Conservation (phyloP, 2,113 vertebrate genomes). For the Sarotherodon lohbergeri region DNA sequence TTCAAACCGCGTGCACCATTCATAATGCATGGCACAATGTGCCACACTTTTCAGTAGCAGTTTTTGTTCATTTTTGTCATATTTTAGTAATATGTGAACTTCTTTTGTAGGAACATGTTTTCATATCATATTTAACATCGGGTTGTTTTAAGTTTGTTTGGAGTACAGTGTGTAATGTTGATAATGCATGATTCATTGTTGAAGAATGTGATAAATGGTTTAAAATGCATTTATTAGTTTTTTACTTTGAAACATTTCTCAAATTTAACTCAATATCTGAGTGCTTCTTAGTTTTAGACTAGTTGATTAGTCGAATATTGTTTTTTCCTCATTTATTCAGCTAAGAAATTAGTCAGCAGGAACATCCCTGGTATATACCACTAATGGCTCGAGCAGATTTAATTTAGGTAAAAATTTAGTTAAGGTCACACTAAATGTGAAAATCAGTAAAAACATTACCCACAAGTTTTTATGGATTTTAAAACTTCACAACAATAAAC, state of each 20-base stretch:
- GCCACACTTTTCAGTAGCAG: background rate
- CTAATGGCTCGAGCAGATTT: background rate
- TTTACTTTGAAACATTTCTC: background rate
- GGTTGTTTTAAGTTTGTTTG: background rate
- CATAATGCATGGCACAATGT: background rate
- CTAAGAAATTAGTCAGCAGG: background rate
- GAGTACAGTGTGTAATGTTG: background rate
- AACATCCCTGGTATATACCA: background rate
- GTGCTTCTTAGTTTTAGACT: background rate
- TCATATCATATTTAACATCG: background rate
- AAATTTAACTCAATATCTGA: background rate
- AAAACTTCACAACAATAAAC: background rate
- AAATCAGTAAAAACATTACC: background rate
- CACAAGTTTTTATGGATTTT: background rate
- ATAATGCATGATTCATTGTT: background rate
- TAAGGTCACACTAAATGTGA: background rate
- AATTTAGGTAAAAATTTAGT: background rate
- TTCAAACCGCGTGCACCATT: background rate
- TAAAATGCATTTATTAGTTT: background rate
- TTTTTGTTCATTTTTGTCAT: background rate
- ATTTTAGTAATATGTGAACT: background rate
- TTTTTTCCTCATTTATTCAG: background rate
- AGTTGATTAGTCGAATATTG: background rate
- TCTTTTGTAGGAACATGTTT: background rate
- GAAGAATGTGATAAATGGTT: background rate